Conservation (phyloP, 2,888 invertebrate species). For the Rhaphigaster nebulosa region DNA sequence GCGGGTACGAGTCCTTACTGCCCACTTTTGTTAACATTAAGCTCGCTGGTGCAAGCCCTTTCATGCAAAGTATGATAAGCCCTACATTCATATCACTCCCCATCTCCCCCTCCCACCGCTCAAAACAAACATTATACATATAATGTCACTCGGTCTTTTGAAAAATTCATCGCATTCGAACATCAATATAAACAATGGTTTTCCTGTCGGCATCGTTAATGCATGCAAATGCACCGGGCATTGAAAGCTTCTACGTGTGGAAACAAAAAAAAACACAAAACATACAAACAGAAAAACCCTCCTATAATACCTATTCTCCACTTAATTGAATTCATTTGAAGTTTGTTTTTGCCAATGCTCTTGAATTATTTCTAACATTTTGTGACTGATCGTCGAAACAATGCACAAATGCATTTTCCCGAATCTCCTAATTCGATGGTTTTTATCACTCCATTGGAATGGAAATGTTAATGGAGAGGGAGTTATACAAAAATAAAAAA, state of each 20-base stretch:
- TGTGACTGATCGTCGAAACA: constrained; percentile 18
- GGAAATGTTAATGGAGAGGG: neutral
- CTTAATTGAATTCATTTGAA: constrained; percentile 29
- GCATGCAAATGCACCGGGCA: constrained; percentile 24
- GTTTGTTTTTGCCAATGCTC: constrained; percentile 25
- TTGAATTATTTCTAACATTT: constrained; percentile 30
- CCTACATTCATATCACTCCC: neutral
- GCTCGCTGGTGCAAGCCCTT: neutral
- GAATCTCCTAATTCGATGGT: constrained; percentile 28
- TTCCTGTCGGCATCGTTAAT: constrained; percentile 14
- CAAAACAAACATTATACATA: constrained; percentile 38
- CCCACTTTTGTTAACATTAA: neutral
- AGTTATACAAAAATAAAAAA: neutral
- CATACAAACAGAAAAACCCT: constrained; percentile 24
- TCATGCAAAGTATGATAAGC: constrained; percentile 8
- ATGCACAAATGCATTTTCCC: constrained; percentile 30
- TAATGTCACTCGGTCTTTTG: constrained; percentile 23
- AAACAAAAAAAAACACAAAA: neutral
- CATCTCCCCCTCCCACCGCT: neutral
- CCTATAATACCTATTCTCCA: constrained; percentile 27
- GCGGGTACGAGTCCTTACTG: neutral
- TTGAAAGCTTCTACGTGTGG: neutral
- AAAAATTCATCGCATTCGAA: constrained; percentile 31
- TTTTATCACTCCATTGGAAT: neutral
- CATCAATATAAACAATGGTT: constrained; percentile 33